These are phyloP conservation scores for Venusia cambrica DNA, from an alignment of 2,888 invertebrate species.

Conservation along the genomic window DNA sequence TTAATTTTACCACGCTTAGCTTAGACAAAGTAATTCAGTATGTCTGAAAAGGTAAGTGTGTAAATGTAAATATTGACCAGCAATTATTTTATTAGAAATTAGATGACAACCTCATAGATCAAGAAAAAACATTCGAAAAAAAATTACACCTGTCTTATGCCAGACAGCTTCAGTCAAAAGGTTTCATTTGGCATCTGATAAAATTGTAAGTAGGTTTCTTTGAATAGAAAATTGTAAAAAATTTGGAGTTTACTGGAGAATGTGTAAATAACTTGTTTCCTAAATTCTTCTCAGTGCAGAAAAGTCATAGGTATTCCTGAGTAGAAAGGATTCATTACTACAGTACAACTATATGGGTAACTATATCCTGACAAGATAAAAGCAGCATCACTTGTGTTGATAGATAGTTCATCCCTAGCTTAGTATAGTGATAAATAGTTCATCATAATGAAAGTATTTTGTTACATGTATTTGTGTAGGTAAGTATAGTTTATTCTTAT, in stretches of 20 bases:
- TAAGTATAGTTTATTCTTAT: too few relatives aligned
- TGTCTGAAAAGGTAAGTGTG: constrained; percentile 56
- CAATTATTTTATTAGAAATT: not conserved
- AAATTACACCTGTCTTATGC: constrained; percentile 35
- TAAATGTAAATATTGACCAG: constrained; percentile 4
- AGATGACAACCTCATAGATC: not conserved
- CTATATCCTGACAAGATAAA: too few relatives aligned
- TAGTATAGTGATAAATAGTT: too few relatives aligned
- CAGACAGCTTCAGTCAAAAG: constrained; percentile 30
- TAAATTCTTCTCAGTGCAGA: too few relatives aligned
- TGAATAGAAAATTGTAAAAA: constrained; percentile 12
- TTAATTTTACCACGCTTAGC: not conserved
- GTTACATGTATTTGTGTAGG: too few relatives aligned
- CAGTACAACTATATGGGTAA: too few relatives aligned
- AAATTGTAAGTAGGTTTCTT: constrained; percentile 34
- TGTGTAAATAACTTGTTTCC: constrained; percentile 30
- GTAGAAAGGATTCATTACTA: too few relatives aligned
- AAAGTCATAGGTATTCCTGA: too few relatives aligned
- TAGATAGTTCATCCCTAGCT: too few relatives aligned
- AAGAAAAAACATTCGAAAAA: constrained; percentile 21
- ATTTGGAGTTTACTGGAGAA: constrained; percentile 24
- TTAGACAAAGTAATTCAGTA: constrained; percentile 35
- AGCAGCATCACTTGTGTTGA: too few relatives aligned
- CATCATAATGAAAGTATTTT: too few relatives aligned
- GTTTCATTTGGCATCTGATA: constrained; percentile 38